A percentile compares a stretch with the other conserved stretches of the same genome.
Evolutionary conservation across 2,888 invertebrate species (phyloP).

Genomic region (Agrotis puta): DNA sequence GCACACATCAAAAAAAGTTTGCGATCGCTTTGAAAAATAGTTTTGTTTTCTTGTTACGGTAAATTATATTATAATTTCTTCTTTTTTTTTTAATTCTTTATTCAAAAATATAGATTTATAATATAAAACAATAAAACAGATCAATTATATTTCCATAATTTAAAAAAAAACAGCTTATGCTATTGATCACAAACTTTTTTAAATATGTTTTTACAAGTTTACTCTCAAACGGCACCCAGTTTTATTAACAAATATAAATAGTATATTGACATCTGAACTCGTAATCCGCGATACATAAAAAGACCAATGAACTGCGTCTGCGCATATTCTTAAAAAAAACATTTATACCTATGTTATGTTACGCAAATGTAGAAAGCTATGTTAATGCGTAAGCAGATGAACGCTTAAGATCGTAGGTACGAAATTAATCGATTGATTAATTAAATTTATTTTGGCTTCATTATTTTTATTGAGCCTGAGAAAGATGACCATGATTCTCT

Average conservation of each 20-base stretch:
- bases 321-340: conserved; percentile 51
- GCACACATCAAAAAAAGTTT: too few relatives aligned
- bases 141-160: too few relatives aligned
- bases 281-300: conserved; percentile 61
- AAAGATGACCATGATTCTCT: neutral
- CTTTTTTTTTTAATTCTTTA: too few relatives aligned
- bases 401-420: conserved; percentile 28
- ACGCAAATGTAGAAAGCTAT: conserved; percentile 60
- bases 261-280: conserved; percentile 66
- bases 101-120: too few relatives aligned
- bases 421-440: conserved; percentile 32
- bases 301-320: conserved; percentile 62
- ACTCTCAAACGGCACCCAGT: conserved; percentile 47
- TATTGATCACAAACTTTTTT: too few relatives aligned
- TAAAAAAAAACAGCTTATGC: too few relatives aligned
- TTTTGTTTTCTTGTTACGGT: too few relatives aligned
- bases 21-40: too few relatives aligned
- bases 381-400: conserved; percentile 48
- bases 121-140: too few relatives aligned
- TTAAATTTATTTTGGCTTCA: conserved; percentile 24
- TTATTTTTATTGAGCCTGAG: neutral
- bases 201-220: conserved; percentile 16
- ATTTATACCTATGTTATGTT: conserved; percentile 38
- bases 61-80: too few relatives aligned
- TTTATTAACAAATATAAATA: conserved; percentile 59